phyloP scores from a whole-genome alignment of 2,888 invertebrate species.

The Orchesella flavescens region DNA sequence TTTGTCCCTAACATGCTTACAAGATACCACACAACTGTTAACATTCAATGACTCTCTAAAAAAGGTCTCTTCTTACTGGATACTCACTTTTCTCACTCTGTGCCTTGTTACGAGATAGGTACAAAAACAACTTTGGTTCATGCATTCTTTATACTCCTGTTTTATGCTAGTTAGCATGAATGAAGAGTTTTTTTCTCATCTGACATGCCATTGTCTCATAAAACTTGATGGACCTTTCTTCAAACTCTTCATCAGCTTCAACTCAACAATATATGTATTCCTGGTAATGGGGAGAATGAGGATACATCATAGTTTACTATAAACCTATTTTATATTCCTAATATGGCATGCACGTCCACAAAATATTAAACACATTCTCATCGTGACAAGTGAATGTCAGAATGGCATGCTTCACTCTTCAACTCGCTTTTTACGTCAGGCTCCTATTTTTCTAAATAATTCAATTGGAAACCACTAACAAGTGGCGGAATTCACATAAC shows the following conservation, averaged over 20 bases:
- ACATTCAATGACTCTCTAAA: conserved; percentile 28
- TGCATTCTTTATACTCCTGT: background rate
- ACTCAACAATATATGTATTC: background rate
- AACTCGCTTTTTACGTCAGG: background rate
- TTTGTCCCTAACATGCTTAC: conserved; percentile 50
- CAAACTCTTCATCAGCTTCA: conserved; percentile 33
- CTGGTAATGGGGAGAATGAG: too few relatives aligned
- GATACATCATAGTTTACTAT: too few relatives aligned
- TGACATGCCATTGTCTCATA: conserved; percentile 66
- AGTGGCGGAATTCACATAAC: conserved; percentile 49
- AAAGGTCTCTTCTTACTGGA: conserved; percentile 19
- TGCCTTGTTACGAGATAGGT: background rate
- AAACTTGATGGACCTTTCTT: conserved; percentile 64
- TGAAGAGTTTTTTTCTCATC: conserved; percentile 52
- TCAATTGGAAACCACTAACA: conserved; percentile 60
- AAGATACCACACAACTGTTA: conserved; percentile 47
- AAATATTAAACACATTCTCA: conserved; percentile 51
- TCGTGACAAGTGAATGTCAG: conserved; percentile 59
- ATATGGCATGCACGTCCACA: background rate
- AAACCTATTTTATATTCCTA: background rate
- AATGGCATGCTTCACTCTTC: conserved; percentile 29
- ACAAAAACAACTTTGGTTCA: background rate
- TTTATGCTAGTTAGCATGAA: conserved; percentile 62
- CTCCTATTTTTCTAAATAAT: conserved; percentile 51
- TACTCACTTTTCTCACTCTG: conserved; percentile 36